Evolutionary conservation across 1,140 invertebrate species (phyloP), one percentile per base, ranked within the genome.

Genomic region (Pararge aegeria): DNA sequence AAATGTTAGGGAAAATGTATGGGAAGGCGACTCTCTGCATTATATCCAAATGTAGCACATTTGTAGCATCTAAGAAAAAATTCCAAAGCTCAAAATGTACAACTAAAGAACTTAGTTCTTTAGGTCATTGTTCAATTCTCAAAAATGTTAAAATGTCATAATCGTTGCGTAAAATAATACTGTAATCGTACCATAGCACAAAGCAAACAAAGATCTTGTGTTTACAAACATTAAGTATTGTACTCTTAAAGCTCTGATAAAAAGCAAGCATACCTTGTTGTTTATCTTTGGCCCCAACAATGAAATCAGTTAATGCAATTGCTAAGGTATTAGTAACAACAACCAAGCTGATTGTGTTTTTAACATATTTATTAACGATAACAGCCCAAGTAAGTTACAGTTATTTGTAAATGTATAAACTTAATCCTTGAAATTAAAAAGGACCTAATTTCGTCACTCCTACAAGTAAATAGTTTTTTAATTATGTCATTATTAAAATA

Each of bases 21-120:
- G 86, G 84, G 46, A 89, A 87, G 60, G 70, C 70, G 21, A 87
- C 86, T n/a, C 62, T 89, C 24, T 87, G 86, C 29, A 79, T 85
- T 13, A 74, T 53, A 30, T 50, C 70, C 4, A 89, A 87, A 65
- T 89, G 86, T 57, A 72, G 77, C 18, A 80, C 66, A 21, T 79
- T 87, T 42, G 68, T 65, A n/a, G 70, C 72, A 50, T 64, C 68
- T 15, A 83, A 85, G 51, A 89, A 87, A 68, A 68, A 30, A 51
- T 82, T 87, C 50, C 37, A 71, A 1, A 87, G 82, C 65, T 65
- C 66, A n/a, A 82, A 81, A 63, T 89, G 87, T 69, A 67, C 66
- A 18, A 58, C 61, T 13, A 87, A 87, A 68, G 80, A 81, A 55
- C 54, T 83, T 20, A 71, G 66, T 54, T 18, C 59, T 19, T 61